These are phyloP conservation scores for Pandemis cinnamomeana DNA, from an alignment of 2,888 invertebrate genomes.

Conservation along the genomic window DNA sequence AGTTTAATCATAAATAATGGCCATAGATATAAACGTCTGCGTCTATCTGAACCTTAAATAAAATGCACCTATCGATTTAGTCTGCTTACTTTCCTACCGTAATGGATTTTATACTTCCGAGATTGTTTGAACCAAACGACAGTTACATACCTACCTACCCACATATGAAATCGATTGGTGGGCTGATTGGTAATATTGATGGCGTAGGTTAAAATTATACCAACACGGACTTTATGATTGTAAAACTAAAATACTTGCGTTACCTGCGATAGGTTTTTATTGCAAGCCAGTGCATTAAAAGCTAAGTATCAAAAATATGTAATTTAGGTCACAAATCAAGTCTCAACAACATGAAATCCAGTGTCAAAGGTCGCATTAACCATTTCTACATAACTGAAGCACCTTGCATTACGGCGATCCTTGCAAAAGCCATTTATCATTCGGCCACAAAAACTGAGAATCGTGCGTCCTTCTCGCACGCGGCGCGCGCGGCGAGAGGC, in stretches of 20 bases:
- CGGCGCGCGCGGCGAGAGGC: conserved; percentile 59
- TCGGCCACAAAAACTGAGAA: conserved; percentile 39
- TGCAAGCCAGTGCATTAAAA: not conserved
- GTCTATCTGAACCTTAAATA: too few relatives aligned
- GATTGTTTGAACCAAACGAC: not conserved
- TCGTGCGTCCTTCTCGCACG: conserved; percentile 58
- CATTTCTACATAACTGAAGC: conserved; percentile 34
- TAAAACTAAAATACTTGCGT: too few relatives aligned
- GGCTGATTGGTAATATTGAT: too few relatives aligned
- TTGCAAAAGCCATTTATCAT: conserved; percentile 41
- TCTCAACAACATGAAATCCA: conserved; percentile 29
- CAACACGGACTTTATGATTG: too few relatives aligned
- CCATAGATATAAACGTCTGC: too few relatives aligned
- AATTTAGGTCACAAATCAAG: conserved; percentile 5
- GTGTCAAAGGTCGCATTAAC: conserved; percentile 40
- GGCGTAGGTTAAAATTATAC: too few relatives aligned
- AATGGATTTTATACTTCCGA: too few relatives aligned
- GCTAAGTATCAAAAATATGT: too few relatives aligned
- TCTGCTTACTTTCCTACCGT: too few relatives aligned
- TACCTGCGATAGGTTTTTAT: not conserved
- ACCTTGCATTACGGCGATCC: conserved; percentile 38
- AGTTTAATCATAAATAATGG: too few relatives aligned
- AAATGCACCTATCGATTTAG: too few relatives aligned
- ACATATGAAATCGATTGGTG: not conserved
- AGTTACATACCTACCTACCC: not conserved